Evolutionary conservation across 2,888 invertebrate genomes (phyloP).

Genomic region (Exocentrus adspersus): DNA sequence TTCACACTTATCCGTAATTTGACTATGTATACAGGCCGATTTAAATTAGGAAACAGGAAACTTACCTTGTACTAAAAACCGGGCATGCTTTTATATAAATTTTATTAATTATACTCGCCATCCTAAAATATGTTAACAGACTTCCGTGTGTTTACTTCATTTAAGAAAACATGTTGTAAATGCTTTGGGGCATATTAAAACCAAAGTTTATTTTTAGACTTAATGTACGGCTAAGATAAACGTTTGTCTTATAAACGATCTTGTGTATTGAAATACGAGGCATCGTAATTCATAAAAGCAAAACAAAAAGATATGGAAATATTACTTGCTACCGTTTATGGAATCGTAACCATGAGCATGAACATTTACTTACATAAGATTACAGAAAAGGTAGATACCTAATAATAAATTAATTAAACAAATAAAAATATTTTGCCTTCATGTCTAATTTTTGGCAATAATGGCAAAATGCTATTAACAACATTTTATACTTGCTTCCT

Average conservation of each 20-base stretch:
- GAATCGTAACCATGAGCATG: not conserved
- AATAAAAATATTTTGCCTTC: too few relatives aligned
- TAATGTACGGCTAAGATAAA: slow-evolving; percentile 28
- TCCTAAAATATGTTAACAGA: slow-evolving; percentile 8
- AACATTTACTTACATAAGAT: too few relatives aligned
- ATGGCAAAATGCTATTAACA: too few relatives aligned
- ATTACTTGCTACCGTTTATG: not conserved
- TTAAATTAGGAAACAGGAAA: too few relatives aligned
- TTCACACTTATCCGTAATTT: too few relatives aligned
- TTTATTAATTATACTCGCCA: not conserved
- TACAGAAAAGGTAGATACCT: too few relatives aligned
- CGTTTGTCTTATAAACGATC: slow-evolving; percentile 5
- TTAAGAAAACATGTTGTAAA: slow-evolving; percentile 9
- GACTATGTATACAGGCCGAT: too few relatives aligned
- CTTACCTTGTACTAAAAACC: too few relatives aligned
- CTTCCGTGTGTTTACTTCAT: slow-evolving; percentile 13
- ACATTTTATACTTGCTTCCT: too few relatives aligned
- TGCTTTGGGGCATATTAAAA: slow-evolving; percentile 10
- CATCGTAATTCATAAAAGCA: slow-evolving; percentile 5
- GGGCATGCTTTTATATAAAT: too few relatives aligned
- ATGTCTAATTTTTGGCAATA: too few relatives aligned
- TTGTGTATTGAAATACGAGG: not conserved
- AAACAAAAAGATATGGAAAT: not conserved
- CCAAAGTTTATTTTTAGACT: slow-evolving; percentile 23
- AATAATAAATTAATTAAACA: too few relatives aligned